Base-by-base conservation (phyloP, 2,113 vertebrate species). In the Datnioides undecimradiatus region DNA sequence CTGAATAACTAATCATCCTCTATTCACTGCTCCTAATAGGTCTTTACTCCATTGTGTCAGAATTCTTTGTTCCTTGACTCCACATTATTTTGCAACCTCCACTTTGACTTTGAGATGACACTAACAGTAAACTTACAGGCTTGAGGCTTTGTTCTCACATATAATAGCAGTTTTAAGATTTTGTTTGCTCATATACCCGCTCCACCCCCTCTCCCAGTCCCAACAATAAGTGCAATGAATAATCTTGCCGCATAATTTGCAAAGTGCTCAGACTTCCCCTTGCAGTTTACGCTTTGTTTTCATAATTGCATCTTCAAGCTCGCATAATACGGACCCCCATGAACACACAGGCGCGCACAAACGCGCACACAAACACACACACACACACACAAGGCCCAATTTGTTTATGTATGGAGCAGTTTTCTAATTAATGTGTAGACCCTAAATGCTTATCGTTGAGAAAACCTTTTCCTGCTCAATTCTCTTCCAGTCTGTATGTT, bases 31-130 rank as follows among this genome's bases (percentile, higher is more conserved):
- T 65, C 48, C 41, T 80, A 83, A 80, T 86, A 72, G 67, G 76
- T 69, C 84, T 88, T 81, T 59, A 51, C 86, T 77, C 67, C 43
- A 83, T 89, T 88, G 72, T 90, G 46, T 78, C 76, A 71, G 11
- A 34, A 45, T 52, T 69, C 83, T 88, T 86, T 91, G 82, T 90
- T 89, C 79, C 67, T 79, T 84, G 63, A 86, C 88, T 90, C 66
- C 49, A 71, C 73, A 84, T 86, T 87, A 83, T 88, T 87, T 73
- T 27, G 38, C 57, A 80, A 59, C 75, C 82, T 90, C 86, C 82
- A 88, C 89, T 91, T 85, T 90, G 89, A 91, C 91, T 92, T 93
- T 91, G 87, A 84, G 90, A 87, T 79, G 86, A 86, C 83, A 75
- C 79, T 55, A 64, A 87, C 73, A 1, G 75, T 48, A 71, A 83